phyloP scores from a whole-genome alignment of 2,888 invertebrate genomes.

The Cerastoderma edule region DNA sequence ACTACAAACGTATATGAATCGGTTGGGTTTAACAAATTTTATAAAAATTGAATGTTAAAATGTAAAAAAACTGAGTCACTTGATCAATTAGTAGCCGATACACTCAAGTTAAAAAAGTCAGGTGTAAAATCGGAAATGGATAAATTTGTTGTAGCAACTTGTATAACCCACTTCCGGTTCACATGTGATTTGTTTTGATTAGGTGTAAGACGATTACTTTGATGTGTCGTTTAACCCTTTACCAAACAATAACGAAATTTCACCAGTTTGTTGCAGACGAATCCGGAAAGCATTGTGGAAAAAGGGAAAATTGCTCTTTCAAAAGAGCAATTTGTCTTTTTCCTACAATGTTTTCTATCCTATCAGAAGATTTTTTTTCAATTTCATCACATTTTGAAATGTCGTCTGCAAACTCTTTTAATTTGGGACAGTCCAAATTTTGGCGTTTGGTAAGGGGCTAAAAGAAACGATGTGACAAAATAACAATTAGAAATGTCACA shows the following conservation, averaged over 20 bases:
- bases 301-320: constrained; percentile 7
- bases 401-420: not conserved
- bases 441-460: too few species aligned
- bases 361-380: not conserved
- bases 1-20: not conserved
- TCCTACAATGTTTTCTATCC: constrained; percentile 4
- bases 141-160: constrained; percentile 79
- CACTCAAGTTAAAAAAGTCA: too few species aligned
- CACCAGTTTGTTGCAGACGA: not conserved
- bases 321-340: constrained; percentile 3
- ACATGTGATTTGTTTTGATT: constrained; percentile 15
- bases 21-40: too few species aligned
- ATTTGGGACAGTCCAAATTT: too few species aligned
- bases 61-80: too few species aligned
- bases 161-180: constrained; percentile 64
- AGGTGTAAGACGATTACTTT: not conserved
- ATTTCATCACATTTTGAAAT: constrained; percentile 11
- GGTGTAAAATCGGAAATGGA: constrained; percentile 58
- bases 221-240: constrained; percentile 9
- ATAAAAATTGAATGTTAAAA: too few species aligned
- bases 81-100: too few species aligned
- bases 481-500: too few species aligned
- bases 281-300: constrained; percentile 1
- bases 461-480: too few species aligned
- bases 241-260: not conserved